Evolutionary conservation across 2,888 invertebrate species (phyloP), one percentile per base, ranked within the genome.

Genomic region (Lasioglossum figueresi): DNA sequence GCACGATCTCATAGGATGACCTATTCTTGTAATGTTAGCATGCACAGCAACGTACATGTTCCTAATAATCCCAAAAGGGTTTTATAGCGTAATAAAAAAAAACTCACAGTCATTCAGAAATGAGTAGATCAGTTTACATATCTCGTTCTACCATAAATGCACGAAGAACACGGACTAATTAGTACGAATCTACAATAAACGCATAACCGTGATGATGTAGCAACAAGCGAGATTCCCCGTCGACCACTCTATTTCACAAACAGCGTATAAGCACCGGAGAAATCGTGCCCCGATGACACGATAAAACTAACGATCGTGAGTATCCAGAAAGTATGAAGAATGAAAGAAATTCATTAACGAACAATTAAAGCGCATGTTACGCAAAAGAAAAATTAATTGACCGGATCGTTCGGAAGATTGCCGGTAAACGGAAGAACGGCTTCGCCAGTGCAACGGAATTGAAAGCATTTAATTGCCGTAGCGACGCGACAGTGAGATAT

Each of bases 361-460:
- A 43, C 45, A 71, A 76, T 76, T 81, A 76, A 56, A 73, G 72
- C 31, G 19, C 45, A 10, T 4, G 27, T 73, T 81, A 40, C 76
- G 56, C n/a, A 68, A 75, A 27, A 27, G 48, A 70, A 34, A 43
- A 75, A 79, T 83, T 84, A 73, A 85, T 86, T 79, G 59, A 68
- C 63, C 31, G 72, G 59, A 40, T n/a, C 66, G 74, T 71, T 31
- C n/a, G 72, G 45, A 56, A 79, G 74, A 82, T 71, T 37, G 82
- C 45, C 71, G 68, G 19, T 56, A 78, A 75, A 72, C 75, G 74
- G 63, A 82, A 75, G 79, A 76, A 48, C 37, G 31, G 43, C 12
- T 12, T 43, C 45, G 4, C 16, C 45, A 4, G 1, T 45, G 45
- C 16, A 45, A 16, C 1, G 52, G 71, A 77, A 45, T 16, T 70